Conservation (phyloP, 2,113 vertebrate species). For the Benitochromis conjunctus region DNA sequence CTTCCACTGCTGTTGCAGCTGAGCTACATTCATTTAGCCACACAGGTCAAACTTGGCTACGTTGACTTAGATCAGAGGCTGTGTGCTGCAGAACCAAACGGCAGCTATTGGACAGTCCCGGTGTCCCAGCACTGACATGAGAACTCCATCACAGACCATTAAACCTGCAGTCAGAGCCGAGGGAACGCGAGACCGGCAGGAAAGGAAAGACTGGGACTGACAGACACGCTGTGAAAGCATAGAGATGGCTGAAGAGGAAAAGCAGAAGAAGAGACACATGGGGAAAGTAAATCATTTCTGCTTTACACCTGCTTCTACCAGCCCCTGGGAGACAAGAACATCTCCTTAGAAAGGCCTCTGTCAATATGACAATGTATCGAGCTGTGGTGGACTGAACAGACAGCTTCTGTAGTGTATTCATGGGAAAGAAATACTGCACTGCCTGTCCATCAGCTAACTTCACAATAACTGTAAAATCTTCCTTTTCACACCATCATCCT, state of each 20-base stretch:
- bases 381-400: neutral
- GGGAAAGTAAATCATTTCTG: neutral
- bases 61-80: conserved; percentile 14
- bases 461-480: neutral
- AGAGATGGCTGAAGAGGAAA: neutral
- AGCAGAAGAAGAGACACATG: neutral
- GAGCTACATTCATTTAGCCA: conserved; percentile 18
- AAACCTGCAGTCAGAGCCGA: conserved; percentile 7
- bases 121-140: conserved; percentile 28
- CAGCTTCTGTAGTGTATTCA: neutral
- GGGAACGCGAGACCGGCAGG: neutral
- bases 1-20: neutral
- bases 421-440: neutral
- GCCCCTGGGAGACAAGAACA: neutral
- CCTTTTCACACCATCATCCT: neutral
- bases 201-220: neutral
- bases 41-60: conserved; percentile 1
- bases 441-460: neutral
- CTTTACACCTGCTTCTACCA: neutral
- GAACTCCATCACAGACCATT: conserved; percentile 54
- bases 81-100: conserved; percentile 14
- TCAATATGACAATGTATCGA: neutral
- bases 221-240: neutral
- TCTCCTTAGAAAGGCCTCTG: neutral
- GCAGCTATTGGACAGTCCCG: conserved; percentile 4